These are phyloP conservation scores for Orthosia cruda DNA, from an alignment of 2,888 invertebrate species.

Conservation along the genomic window DNA sequence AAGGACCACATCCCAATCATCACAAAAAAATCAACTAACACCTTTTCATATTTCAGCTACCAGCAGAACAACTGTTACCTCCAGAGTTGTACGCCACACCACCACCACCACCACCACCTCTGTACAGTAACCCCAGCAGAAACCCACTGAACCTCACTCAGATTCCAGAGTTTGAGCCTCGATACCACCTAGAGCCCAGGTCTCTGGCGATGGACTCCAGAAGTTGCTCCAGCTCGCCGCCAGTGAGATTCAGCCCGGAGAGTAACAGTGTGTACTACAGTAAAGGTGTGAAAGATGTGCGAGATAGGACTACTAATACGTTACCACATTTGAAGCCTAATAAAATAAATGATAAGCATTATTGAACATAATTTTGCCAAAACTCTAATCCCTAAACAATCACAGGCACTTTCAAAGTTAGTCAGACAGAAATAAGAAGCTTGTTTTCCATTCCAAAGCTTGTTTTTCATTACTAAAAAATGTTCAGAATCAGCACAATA, in stretches of 20 bases:
- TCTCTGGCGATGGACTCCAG: conserved; percentile 77
- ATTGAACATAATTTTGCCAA: neutral
- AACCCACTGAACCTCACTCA: conserved; percentile 84
- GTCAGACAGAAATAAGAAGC: no score
- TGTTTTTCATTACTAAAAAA: no score
- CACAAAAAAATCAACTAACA: neutral
- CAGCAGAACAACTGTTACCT: conserved; percentile 88
- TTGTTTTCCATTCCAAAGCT: no score
- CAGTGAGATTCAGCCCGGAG: conserved; percentile 85
- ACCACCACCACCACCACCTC: conserved; percentile 81
- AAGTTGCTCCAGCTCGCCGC: conserved; percentile 85
- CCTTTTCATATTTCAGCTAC: conserved; percentile 75
- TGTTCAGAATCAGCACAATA: no score
- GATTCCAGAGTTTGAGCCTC: conserved; percentile 84
- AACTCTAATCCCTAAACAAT: no score
- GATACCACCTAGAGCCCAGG: conserved; percentile 74
- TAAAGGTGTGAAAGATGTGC: conserved; percentile 78
- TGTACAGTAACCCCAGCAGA: conserved; percentile 84
- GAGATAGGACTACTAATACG: conserved; percentile 81
- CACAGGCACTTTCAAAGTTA: no score
- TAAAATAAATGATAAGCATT: conserved; percentile 79
- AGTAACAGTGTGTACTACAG: conserved; percentile 82
- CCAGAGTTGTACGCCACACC: conserved; percentile 82
- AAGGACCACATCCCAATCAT: no score
- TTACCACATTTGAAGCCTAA: conserved; percentile 82